Evolutionary conservation across 1,140 invertebrate species (phyloP).

Genomic region (Drosophila parvula): DNA sequence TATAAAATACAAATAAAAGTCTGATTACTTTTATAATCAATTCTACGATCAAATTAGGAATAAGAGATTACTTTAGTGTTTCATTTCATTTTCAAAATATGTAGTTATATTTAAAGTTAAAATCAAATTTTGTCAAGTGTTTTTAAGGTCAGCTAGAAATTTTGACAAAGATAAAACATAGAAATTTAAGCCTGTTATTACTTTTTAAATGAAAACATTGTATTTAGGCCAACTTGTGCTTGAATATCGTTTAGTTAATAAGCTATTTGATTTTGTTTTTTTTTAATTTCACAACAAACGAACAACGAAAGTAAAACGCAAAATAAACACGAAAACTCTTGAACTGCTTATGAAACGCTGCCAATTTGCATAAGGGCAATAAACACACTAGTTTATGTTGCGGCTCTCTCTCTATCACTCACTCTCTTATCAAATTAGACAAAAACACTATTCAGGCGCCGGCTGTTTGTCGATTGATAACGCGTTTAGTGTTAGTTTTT

Average conservation of each 20-base stretch:
- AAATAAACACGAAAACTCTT: conserved; percentile 14
- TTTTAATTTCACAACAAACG: conserved; percentile 16
- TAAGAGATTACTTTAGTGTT: no score
- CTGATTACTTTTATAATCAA: no score
- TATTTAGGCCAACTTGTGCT: not conserved
- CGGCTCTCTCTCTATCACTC: not conserved
- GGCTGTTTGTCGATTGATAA: conserved; percentile 31
- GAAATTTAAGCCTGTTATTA: not conserved
- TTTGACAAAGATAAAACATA: not conserved
- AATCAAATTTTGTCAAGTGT: no score
- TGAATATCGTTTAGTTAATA: not conserved
- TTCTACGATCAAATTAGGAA: no score
- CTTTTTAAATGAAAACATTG: not conserved
- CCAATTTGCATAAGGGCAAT: conserved; percentile 21
- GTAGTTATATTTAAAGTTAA: no score
- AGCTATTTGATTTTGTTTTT: not conserved
- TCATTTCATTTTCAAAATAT: no score
- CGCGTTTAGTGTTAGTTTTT: not conserved
- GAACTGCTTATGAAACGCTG: conserved; percentile 27
- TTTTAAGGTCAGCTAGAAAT: not conserved
- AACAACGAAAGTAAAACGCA: conserved; percentile 28
- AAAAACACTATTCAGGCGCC: conserved; percentile 10
- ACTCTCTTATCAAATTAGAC: conserved; percentile 30
- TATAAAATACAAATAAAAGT: no score
- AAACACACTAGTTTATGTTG: conserved; percentile 15